Percentiles rank a stretch among this genome's conserved stretches.
Evolutionary conservation across 2,888 invertebrate species (phyloP).

Genomic region (Catocala fraxini): DNA sequence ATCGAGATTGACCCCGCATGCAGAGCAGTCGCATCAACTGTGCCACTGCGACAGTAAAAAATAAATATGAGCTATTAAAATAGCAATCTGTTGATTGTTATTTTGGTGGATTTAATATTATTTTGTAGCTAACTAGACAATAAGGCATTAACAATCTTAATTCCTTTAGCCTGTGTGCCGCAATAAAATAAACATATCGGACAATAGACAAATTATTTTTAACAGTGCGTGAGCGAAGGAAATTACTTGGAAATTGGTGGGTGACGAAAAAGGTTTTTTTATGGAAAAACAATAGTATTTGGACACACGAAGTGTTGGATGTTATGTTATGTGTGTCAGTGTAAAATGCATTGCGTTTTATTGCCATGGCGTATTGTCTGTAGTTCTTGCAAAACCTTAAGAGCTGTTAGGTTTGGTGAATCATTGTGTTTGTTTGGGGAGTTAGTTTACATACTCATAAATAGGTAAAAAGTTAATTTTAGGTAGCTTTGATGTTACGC

Average conservation of each 20-base stretch:
- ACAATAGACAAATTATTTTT: conserved; percentile 18
- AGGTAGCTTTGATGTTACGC: no score
- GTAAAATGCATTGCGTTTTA: conserved; percentile 45
- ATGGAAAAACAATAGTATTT: conserved; percentile 43
- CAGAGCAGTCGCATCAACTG: no score
- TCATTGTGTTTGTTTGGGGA: background rate
- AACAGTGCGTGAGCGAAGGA: conserved; percentile 7
- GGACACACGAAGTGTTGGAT: conserved; percentile 34
- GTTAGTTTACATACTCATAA: conserved; percentile 11
- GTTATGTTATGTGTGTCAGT: conserved; percentile 27
- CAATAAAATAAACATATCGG: background rate
- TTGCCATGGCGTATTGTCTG: conserved; percentile 43
- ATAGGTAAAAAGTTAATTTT: background rate
- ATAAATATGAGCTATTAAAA: no score
- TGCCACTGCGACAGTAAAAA: no score
- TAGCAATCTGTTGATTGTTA: no score
- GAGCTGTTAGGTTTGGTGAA: conserved; percentile 16
- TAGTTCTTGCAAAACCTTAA: conserved; percentile 37
- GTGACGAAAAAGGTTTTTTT: conserved; percentile 14
- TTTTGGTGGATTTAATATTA: no score
- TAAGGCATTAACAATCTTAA: no score
- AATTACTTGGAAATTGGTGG: conserved; percentile 5
- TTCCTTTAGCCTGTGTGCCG: background rate
- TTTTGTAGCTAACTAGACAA: no score
- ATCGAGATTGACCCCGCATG: no score